A percentile compares a stretch with the other conserved stretches of the same genome.
phyloP scores from a whole-genome alignment of 2,888 invertebrate species.

The Cerceris ruficornis region DNA sequence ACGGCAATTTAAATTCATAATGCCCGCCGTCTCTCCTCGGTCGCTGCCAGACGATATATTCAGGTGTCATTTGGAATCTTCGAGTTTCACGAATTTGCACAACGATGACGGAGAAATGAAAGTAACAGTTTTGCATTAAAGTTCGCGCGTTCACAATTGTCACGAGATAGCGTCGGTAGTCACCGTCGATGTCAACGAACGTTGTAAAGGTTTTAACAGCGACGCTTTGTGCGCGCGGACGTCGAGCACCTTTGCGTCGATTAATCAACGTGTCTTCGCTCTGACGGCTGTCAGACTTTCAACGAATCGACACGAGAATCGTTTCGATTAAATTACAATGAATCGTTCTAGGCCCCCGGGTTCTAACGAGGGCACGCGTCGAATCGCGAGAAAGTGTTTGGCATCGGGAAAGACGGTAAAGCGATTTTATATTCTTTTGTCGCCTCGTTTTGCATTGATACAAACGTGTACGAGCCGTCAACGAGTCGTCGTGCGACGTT shows the following conservation, averaged over 20 bases:
- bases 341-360: slow-evolving; percentile 17
- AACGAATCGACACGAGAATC: slow-evolving; percentile 47
- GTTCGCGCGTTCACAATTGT: background rate
- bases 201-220: slow-evolving; percentile 15
- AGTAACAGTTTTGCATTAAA: background rate
- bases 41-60: background rate
- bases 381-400: background rate
- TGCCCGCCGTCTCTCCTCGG: background rate
- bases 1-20: slow-evolving; percentile 20
- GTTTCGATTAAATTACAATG: slow-evolving; percentile 48
- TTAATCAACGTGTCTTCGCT: slow-evolving; percentile 42
- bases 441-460: background rate
- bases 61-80: background rate
- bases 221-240: slow-evolving; percentile 14
- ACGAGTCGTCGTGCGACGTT: background rate
- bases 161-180: slow-evolving; percentile 3
- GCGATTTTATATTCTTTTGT: background rate
- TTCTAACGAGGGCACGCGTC: slow-evolving; percentile 16
- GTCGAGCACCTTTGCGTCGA: slow-evolving; percentile 46
- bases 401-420: slow-evolving; percentile 9
- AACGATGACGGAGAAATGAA: background rate
- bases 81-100: background rate
- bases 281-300: slow-evolving; percentile 32
- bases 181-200: slow-evolving; percentile 28
- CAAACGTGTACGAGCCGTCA: background rate